phyloP scores from a whole-genome alignment of 2,888 invertebrate species.

The Hedychridium roseum region DNA sequence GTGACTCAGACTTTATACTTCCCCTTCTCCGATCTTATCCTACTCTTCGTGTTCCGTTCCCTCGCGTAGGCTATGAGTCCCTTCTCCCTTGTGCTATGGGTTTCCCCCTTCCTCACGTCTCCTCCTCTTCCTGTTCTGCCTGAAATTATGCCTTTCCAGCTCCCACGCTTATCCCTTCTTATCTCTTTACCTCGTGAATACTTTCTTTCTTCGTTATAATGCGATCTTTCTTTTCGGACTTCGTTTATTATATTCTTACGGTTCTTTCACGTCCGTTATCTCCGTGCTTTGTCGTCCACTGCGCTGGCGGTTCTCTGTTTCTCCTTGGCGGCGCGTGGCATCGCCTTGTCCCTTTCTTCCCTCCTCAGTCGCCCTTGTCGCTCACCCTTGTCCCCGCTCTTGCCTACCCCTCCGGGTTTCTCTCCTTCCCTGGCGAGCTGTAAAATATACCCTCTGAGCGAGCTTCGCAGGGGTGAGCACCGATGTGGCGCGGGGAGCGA shows the following conservation, averaged over 20 bases:
- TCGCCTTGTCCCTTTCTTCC: not conserved
- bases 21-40: too few relatives aligned
- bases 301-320: not conserved
- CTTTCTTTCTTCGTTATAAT: not conserved
- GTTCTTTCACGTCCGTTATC: constrained; percentile 2
- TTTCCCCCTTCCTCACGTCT: constrained; percentile 11
- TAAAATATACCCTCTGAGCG: constrained; percentile 23
- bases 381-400: constrained; percentile 19
- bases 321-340: not conserved
- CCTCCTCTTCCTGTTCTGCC: constrained; percentile 1
- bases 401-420: constrained; percentile 12
- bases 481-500: constrained; percentile 9
- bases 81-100: constrained; percentile 2
- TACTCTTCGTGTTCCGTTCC: constrained; percentile 10
- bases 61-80: not conserved
- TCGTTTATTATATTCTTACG: too few relatives aligned
- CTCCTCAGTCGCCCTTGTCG: constrained; percentile 7
- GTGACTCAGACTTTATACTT: too few relatives aligned
- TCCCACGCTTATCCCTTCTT: not conserved
- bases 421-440: constrained; percentile 14
- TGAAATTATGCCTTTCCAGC: constrained; percentile 7
- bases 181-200: not conserved
- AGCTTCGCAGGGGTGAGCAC: constrained; percentile 12
- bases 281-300: not conserved
- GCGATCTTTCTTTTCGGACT: too few relatives aligned